A percentile compares a stretch with the other conserved stretches of the same genome.
These are phyloP conservation scores for Trypoxylon attenuatum DNA, from an alignment of 2,888 invertebrate genomes.

Conservation along the genomic window DNA sequence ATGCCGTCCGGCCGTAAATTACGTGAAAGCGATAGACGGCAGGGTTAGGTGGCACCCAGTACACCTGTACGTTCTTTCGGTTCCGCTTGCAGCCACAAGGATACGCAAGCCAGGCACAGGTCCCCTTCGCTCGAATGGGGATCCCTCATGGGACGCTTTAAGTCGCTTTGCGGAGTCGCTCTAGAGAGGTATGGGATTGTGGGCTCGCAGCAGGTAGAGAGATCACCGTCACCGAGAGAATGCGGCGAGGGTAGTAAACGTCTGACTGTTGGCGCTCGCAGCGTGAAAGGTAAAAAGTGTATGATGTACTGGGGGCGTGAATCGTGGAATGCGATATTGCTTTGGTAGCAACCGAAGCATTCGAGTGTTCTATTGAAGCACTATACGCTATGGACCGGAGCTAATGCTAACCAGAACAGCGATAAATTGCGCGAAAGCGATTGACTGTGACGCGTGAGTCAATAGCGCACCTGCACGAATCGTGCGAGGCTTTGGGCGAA, in stretches of 20 bases:
- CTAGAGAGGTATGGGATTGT: neutral
- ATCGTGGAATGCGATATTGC: too few relatives aligned
- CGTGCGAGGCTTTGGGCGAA: neutral
- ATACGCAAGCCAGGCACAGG: neutral
- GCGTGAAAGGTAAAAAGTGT: neutral
- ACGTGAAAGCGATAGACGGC: slow-evolving; percentile 64
- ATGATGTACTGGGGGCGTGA: neutral
- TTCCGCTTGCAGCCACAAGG: neutral
- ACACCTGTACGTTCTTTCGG: slow-evolving; percentile 50
- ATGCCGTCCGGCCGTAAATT: slow-evolving; percentile 69
- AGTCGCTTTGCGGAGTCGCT: slow-evolving; percentile 1
- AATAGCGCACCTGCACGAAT: neutral
- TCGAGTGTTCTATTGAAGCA: neutral
- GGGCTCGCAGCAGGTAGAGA: too few relatives aligned
- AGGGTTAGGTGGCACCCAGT: slow-evolving; percentile 38
- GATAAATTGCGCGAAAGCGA: slow-evolving; percentile 60
- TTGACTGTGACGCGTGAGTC: slow-evolving; percentile 35
- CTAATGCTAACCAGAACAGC: slow-evolving; percentile 60
- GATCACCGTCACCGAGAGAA: neutral
- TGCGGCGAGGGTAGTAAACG: neutral
- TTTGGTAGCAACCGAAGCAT: neutral
- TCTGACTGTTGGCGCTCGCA: neutral
- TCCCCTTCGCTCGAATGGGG: neutral
- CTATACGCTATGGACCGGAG: slow-evolving; percentile 47
- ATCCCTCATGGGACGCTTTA: neutral